Percentiles rank a stretch among this genome's conserved stretches.
phyloP scores from a whole-genome alignment of 2,797 vertebrate species.

The Siniperca obscura region DNA sequence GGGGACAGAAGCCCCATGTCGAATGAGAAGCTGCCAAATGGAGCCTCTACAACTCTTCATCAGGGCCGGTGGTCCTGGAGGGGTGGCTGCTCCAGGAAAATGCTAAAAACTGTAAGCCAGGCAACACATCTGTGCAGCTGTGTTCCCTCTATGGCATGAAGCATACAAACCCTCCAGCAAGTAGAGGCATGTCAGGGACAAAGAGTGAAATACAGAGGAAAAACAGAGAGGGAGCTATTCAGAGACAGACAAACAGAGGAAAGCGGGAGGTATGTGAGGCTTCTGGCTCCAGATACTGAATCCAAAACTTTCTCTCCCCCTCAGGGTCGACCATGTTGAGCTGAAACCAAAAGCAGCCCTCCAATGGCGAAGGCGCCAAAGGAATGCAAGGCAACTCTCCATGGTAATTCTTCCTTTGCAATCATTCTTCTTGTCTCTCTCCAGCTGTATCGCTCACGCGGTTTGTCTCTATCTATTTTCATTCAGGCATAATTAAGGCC shows the following conservation, averaged over 20 bases:
- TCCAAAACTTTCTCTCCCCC: constrained; percentile 53
- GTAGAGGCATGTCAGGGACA: constrained; percentile 47
- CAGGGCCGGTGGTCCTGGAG: constrained; percentile 76
- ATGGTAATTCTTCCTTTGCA: constrained; percentile 40
- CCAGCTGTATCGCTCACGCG: constrained; percentile 44
- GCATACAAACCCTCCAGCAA: constrained; percentile 62
- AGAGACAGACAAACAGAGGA: constrained; percentile 37
- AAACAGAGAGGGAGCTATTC: constrained; percentile 23
- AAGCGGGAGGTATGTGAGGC: constrained; percentile 25
- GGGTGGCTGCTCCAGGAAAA: constrained; percentile 69
- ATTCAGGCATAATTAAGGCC: constrained; percentile 74
- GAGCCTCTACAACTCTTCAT: constrained; percentile 75
- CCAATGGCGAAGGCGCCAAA: constrained; percentile 22
- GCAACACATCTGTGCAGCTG: constrained; percentile 79
- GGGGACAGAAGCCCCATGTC: constrained; percentile 71
- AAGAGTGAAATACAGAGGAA: constrained; percentile 41
- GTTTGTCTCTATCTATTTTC: constrained; percentile 66
- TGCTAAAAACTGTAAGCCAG: constrained; percentile 70
- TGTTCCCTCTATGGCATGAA: constrained; percentile 58
- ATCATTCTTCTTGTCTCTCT: constrained; percentile 53
- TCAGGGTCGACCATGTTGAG: constrained; percentile 5
- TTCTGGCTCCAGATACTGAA: constrained; percentile 49
- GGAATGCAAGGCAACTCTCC: constrained; percentile 49
- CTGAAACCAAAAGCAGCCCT: constrained; percentile 51
- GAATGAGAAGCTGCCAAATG: constrained; percentile 75